Percentiles rank a stretch among this genome's conserved stretches.
Evolutionary conservation across 2,888 invertebrate species (phyloP).

Genomic region (Ecdyonurus torrentis): DNA sequence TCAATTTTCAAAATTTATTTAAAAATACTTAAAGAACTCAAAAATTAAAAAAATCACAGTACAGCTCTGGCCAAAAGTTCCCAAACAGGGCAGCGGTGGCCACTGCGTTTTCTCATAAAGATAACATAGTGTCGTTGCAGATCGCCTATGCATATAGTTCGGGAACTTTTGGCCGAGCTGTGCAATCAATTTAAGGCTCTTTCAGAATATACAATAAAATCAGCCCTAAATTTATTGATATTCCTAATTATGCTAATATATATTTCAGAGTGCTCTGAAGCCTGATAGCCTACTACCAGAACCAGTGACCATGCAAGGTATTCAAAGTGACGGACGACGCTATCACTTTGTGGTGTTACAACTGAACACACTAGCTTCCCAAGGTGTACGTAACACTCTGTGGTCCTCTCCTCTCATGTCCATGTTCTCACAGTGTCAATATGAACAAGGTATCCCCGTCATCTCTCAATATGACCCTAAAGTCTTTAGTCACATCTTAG

Average conservation of each 20-base stretch:
- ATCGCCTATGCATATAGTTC: too few species aligned
- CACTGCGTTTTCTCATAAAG: too few species aligned
- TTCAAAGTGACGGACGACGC: slow-evolving; percentile 59
- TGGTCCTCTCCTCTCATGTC: slow-evolving; percentile 48
- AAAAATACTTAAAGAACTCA: too few species aligned
- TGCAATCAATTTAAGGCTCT: too few species aligned
- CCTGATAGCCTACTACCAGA: slow-evolving; percentile 46
- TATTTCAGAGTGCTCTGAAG: slow-evolving; percentile 27
- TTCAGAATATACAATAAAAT: neutral
- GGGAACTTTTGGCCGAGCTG: neutral
- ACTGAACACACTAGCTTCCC: slow-evolving; percentile 51
- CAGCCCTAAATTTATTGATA: neutral
- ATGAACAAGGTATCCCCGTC: slow-evolving; percentile 43
- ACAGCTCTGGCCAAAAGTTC: too few species aligned
- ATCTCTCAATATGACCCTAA: slow-evolving; percentile 60
- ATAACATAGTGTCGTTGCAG: too few species aligned
- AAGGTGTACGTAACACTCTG: slow-evolving; percentile 58
- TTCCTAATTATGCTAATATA: neutral
- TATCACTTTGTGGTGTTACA: slow-evolving; percentile 75
- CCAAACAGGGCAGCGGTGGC: too few species aligned
- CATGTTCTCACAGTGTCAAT: slow-evolving; percentile 46
- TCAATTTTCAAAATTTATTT: too few species aligned
- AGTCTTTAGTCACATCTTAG: slow-evolving; percentile 58
- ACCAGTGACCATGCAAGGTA: slow-evolving; percentile 66
- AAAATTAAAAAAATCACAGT: too few species aligned